Evolutionary conservation across 2,113 vertebrate species (phyloP), one percentile per base, ranked within the genome.

Genomic region (Myanophis thanlyinensis): DNA sequence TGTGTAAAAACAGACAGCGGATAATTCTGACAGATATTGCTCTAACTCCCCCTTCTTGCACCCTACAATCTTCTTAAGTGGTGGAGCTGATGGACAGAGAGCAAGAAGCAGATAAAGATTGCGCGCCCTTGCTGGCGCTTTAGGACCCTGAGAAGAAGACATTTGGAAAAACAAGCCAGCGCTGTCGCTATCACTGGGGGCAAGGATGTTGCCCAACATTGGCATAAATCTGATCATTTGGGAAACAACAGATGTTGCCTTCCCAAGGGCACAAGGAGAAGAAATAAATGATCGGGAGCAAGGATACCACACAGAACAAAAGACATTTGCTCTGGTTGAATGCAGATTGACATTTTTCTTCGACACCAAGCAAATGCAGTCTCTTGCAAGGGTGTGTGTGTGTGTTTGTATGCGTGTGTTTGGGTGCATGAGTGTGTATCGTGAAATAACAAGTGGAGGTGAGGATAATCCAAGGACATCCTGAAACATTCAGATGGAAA

Each of bases 211-310:
- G 0, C 44, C 0, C 0, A 93, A 85, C 35, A 85, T 91, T 91
- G 67, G 95, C 94, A 96, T 88, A 30, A 10, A 95, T 88, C 67
- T 95, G 85, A 67, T 88, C 92, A 94, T 85, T 85, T 95, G 94
- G 96, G 94, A 96, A 96, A 94, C 73, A 96, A 93, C 96, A 97
- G 97, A 96, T 96, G 96, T 96, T 97, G 93, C 88, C 92, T 35
- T 94, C 96, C 96, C 94, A 95, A 91, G 96, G 97, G 95, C 94
- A 94, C 93, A 95, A 94, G 15, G 93, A 93, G 80, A 93, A 91
- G 89, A 80, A 44, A 95, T n/a, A n/a, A 95, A 96, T 95, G 95
- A 94, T 94, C 89, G 94, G 95, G 85, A 93, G 73, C 93, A 96
- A 94, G 0, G 6, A 93, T 93, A 62, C 94, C 53, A 92, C 94